Percentiles rank a stretch among this genome's conserved stretches.
Conservation (phyloP, 1,140 invertebrate species). For the fruit fly (Drosophila melanogaster) region Release_6_plus_ISO1_MT NT_033777.3:16515001-16515500, state of each 20-base stretch:
- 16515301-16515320: conserved; percentile 48
- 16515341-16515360: not conserved
- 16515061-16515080: conserved; percentile 76
- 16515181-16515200: conserved; percentile 83
- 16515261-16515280: conserved; percentile 15
- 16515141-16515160: not conserved
- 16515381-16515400: conserved; percentile 80
- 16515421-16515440: conserved; percentile 62
- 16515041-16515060: conserved; percentile 82
- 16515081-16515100: conserved; percentile 31
- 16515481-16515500: conserved; percentile 51
- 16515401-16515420: conserved; percentile 68
- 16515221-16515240: conserved; percentile 72
- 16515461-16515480: conserved; percentile 77
- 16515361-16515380: conserved; percentile 55
- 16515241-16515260: conserved; percentile 70
- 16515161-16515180: conserved; percentile 29
- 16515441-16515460: conserved; percentile 81
- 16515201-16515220: conserved; percentile 84
- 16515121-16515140: not conserved
- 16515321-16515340: not conserved
- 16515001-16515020: conserved; percentile 54
- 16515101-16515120: too few species aligned
- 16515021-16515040: conserved; percentile 82
- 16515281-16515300: conserved; percentile 69